Evolutionary conservation across 2,113 vertebrate species (phyloP).

Genomic region (Cyanoliseus patagonus): DNA sequence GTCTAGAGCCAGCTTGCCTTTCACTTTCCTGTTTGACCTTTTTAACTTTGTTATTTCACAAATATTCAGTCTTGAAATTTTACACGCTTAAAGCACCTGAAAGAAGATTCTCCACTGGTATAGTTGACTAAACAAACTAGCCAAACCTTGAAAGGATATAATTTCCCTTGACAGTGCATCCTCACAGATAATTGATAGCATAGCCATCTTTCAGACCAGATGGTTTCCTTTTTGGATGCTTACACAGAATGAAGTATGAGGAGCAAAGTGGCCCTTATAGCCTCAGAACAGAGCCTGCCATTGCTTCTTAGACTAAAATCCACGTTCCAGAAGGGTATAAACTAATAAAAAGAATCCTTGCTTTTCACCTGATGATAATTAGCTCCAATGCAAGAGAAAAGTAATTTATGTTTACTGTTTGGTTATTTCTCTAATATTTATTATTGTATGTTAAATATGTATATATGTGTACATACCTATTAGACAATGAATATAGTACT

Average conservation of each 20-base stretch:
- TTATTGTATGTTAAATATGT: neutral
- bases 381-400: neutral
- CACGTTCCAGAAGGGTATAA: conserved; percentile 4
- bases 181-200: conserved; percentile 40
- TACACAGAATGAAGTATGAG: conserved; percentile 11
- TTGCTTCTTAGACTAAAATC: conserved; percentile 6
- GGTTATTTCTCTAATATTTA: neutral
- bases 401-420: neutral
- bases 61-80: conserved; percentile 40
- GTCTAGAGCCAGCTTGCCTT: neutral
- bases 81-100: neutral
- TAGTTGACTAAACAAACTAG: conserved; percentile 39
- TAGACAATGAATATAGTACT: neutral
- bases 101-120: conserved; percentile 19
- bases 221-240: conserved; percentile 25
- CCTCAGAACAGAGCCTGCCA: conserved; percentile 15
- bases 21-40: neutral
- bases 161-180: conserved; percentile 46
- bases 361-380: conserved; percentile 21
- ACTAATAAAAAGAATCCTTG: neutral
- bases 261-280: conserved; percentile 32
- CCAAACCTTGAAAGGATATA: conserved; percentile 10
- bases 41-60: neutral
- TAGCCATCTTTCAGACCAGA: conserved; percentile 49
- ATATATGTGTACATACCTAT: neutral